Percentiles rank a stretch among this genome's conserved stretches.
Evolutionary conservation across 2,888 invertebrate species (phyloP).

Genomic region (Drosophila buzzatii): DNA sequence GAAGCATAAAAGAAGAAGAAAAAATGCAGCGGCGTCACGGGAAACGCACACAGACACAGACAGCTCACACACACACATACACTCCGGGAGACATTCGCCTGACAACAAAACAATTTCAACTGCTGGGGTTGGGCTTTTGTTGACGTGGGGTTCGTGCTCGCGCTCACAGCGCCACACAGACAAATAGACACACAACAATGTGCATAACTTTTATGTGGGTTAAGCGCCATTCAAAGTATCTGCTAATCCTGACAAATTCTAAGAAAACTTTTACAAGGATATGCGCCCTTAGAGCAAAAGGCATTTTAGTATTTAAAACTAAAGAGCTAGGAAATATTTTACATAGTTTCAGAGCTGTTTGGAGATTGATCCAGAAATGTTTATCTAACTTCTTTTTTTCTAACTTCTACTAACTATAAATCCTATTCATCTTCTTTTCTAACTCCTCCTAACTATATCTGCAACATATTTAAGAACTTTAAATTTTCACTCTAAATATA

Average conservation of each 20-base stretch:
- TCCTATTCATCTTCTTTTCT: too few species aligned
- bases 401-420: too few species aligned
- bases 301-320: not conserved
- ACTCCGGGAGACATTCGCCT: constrained; percentile 44
- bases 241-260: constrained; percentile 18
- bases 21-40: constrained; percentile 57
- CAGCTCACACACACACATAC: constrained; percentile 7
- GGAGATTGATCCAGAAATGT: too few species aligned
- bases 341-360: too few species aligned
- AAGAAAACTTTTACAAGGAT: constrained; percentile 5
- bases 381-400: too few species aligned
- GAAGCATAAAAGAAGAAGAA: constrained; percentile 13
- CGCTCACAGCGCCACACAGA: constrained; percentile 36
- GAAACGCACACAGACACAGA: constrained; percentile 33
- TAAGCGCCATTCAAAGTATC: constrained; percentile 25
- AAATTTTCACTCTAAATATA: too few species aligned
- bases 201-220: constrained; percentile 32
- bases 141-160: not conserved
- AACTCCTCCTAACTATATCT: too few species aligned
- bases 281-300: not conserved
- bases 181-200: constrained; percentile 52
- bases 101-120: constrained; percentile 51
- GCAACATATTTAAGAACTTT: too few species aligned
- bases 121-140: constrained; percentile 16
- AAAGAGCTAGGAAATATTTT: not conserved